Conservation (phyloP, 2,888 invertebrate genomes). For the Scelioninae gen. 2 region DNA sequence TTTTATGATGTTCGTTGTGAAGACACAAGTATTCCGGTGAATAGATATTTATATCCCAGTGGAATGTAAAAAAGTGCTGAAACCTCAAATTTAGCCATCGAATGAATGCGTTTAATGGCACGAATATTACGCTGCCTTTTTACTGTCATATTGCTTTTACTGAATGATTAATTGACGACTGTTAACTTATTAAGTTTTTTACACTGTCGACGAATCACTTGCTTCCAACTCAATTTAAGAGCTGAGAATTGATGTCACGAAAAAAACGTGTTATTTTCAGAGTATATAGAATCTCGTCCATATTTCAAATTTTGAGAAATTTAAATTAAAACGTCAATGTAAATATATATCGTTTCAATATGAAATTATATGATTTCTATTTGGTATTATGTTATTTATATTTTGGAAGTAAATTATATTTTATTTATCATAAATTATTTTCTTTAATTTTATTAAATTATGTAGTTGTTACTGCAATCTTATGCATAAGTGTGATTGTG, state of each 20-base stretch:
- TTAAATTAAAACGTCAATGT: neutral
- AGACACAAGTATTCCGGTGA: constrained; percentile 25
- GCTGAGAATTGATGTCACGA: too few species aligned
- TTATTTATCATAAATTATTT: constrained; percentile 6
- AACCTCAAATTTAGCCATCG: constrained; percentile 56
- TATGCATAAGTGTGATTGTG: constrained; percentile 3
- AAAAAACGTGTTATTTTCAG: too few species aligned
- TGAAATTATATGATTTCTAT: constrained; percentile 7
- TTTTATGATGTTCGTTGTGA: constrained; percentile 35
- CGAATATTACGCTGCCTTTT: neutral
- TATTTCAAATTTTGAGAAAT: neutral
- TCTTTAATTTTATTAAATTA: neutral
- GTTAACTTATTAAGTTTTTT: constrained; percentile 11
- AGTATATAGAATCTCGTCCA: constrained; percentile 9
- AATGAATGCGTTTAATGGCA: constrained; percentile 27
- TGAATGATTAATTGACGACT: neutral
- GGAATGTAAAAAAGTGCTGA: constrained; percentile 24
- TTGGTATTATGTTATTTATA: constrained; percentile 7
- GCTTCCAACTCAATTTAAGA: constrained; percentile 30
- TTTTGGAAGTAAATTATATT: constrained; percentile 20
- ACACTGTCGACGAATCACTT: constrained; percentile 20
- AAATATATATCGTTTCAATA: too few species aligned
- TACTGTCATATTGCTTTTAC: constrained; percentile 14
- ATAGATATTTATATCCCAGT: constrained; percentile 38
- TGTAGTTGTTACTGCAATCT: constrained; percentile 7